Evolutionary conservation across 30 jellyfish, hydroid and myxozoan species (phyloP).

Genomic region (Hydractinia symbiolongicarpus): DNA sequence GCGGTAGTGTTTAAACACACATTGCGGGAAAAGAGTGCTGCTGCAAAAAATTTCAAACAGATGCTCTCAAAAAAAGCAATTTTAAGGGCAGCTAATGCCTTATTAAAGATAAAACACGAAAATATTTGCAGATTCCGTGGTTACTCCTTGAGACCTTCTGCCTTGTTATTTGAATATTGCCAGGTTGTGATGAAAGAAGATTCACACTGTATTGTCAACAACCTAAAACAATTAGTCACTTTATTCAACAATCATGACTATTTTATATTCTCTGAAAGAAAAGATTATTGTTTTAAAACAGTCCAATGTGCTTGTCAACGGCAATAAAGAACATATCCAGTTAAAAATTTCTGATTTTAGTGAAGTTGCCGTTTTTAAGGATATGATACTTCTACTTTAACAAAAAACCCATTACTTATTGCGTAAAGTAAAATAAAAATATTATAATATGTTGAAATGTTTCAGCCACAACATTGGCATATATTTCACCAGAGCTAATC

Average conservation of each 20-base stretch:
- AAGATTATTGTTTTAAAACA: neutral
- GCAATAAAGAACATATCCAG: too few species aligned
- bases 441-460: too few species aligned
- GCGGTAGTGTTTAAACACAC: constrained; percentile 20
- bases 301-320: neutral
- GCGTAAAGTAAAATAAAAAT: too few species aligned
- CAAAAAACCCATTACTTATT: too few species aligned
- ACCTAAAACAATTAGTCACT: constrained; percentile 5
- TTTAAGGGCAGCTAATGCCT: neutral
- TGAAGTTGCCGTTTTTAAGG: too few species aligned
- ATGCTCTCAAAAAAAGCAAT: constrained; percentile 17
- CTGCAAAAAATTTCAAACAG: constrained; percentile 19
- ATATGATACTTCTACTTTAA: too few species aligned
- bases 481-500: too few species aligned
- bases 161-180: constrained; percentile 28
- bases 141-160: constrained; percentile 29
- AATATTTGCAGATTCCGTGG: constrained; percentile 26
- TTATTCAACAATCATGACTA: constrained; percentile 21
- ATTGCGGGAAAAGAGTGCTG: constrained; percentile 11
- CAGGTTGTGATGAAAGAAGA: neutral
- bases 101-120: constrained; percentile 20
- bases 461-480: too few species aligned
- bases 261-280: constrained; percentile 15
- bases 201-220: constrained; percentile 1
- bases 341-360: too few species aligned